Evolutionary conservation across 2,113 vertebrate species (phyloP).

Genomic region (Eretmochelys imbricata): DNA sequence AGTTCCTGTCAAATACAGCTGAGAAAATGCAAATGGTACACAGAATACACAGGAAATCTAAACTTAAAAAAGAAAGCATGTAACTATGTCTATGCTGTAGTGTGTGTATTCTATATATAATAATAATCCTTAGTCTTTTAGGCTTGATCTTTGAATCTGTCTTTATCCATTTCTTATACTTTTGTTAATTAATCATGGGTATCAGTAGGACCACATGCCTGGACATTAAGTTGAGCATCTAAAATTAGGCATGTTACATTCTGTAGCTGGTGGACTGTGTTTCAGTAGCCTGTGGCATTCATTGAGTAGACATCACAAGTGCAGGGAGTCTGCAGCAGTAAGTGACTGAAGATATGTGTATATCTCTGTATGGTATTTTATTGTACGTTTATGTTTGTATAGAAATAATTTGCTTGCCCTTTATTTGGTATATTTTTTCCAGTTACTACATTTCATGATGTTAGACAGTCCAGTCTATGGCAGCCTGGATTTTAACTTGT

Average conservation of each 20-base stretch:
- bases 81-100: not conserved
- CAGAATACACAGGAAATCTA: not conserved
- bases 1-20: not conserved
- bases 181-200: constrained; percentile 64
- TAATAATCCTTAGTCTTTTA: not conserved
- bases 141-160: not conserved
- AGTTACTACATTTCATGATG: not conserved
- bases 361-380: not conserved
- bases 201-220: constrained; percentile 71
- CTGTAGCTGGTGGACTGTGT: constrained; percentile 65
- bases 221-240: constrained; percentile 74
- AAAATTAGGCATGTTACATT: constrained; percentile 81
- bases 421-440: not conserved
- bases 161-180: constrained; percentile 63
- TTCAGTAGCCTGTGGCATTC: constrained; percentile 67
- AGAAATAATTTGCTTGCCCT: not conserved
- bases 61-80: not conserved
- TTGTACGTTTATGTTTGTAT: not conserved
- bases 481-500: not conserved
- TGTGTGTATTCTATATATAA: not conserved
- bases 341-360: constrained; percentile 53
- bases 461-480: not conserved
- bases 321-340: constrained; percentile 71
- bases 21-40: not conserved
- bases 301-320: constrained; percentile 44